These are phyloP conservation scores for Falco peregrinus DNA, from an alignment of 2,797 vertebrate species.

Conservation along the genomic window DNA sequence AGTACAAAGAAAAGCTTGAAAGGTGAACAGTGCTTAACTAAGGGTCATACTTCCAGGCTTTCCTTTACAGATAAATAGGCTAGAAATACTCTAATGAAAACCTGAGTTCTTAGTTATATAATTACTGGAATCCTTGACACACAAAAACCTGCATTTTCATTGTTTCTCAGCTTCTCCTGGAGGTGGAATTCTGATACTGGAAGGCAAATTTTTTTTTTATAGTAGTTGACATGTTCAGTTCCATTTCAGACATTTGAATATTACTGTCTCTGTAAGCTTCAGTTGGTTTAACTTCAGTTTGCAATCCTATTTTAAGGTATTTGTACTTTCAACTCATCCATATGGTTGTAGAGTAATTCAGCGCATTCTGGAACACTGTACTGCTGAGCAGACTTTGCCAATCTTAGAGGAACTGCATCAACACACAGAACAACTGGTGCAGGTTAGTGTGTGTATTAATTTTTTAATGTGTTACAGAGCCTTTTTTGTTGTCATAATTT, in stretches of 20 bases:
- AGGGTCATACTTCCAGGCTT: not conserved
- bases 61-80: not conserved
- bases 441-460: slow-evolving; percentile 75
- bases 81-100: not conserved
- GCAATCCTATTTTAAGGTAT: slow-evolving; percentile 82
- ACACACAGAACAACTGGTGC: slow-evolving; percentile 95
- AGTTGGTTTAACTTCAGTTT: not conserved
- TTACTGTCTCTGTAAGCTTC: not conserved
- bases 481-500: not conserved
- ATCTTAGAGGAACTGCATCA: slow-evolving; percentile 96
- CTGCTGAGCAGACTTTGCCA: slow-evolving; percentile 94
- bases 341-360: slow-evolving; percentile 98
- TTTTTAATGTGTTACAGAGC: not conserved
- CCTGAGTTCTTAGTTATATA: not conserved
- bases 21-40: not conserved
- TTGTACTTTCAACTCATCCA: slow-evolving; percentile 96
- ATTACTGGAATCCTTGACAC: not conserved
- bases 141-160: not conserved
- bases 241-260: not conserved
- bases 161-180: not conserved
- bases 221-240: not conserved
- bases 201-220: not conserved
- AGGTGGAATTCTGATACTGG: not conserved
- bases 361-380: slow-evolving; percentile 96
- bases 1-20: not conserved